phyloP scores from a whole-genome alignment of 2,113 vertebrate genomes.

The Festucalex cinctus region DNA sequence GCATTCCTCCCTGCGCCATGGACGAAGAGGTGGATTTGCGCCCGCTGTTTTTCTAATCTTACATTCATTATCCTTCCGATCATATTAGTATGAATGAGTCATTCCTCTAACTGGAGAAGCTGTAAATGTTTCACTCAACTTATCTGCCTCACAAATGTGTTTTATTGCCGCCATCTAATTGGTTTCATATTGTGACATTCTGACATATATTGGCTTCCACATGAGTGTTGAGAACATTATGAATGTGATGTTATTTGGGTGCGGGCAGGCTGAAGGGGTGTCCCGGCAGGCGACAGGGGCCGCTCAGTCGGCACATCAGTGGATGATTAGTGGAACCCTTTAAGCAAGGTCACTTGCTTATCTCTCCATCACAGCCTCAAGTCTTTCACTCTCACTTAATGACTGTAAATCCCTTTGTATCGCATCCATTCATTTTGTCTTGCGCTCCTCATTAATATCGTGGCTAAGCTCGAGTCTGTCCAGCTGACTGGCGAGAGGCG shows the following conservation, averaged over 20 bases:
- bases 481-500: too few species aligned
- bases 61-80: neutral
- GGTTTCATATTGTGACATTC: neutral
- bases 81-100: neutral
- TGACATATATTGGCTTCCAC: neutral
- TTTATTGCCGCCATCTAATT: neutral
- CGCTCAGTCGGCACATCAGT: conserved; percentile 28
- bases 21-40: neutral
- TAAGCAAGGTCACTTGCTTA: conserved; percentile 45
- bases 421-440: neutral
- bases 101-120: neutral
- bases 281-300: conserved; percentile 25
- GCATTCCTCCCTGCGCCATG: neutral
- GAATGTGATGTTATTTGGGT: conserved; percentile 15
- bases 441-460: neutral
- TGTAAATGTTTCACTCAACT: neutral
- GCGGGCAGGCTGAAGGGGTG: conserved; percentile 5
- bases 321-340: conserved; percentile 39
- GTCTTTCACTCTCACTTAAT: conserved; percentile 13
- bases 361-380: conserved; percentile 24
- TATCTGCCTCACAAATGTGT: neutral
- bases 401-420: neutral
- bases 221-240: neutral
- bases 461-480: too few species aligned
- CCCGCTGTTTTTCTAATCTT: neutral